Evolutionary conservation across 2,113 vertebrate species (phyloP).

Genomic region (Fukomys damarensis): DNA sequence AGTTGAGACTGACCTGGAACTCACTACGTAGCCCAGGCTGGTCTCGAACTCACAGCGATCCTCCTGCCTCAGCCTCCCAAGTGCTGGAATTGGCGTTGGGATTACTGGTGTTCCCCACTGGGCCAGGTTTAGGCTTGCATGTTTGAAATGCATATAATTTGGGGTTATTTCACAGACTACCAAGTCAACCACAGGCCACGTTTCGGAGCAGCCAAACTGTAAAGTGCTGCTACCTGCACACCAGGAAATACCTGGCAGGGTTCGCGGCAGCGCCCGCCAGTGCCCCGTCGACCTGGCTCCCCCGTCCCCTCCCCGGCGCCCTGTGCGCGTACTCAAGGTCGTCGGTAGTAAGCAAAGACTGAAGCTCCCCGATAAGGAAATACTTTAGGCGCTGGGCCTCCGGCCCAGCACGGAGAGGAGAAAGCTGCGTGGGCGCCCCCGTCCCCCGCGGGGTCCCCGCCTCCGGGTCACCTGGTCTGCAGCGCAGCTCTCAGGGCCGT

Average conservation of each 20-base stretch:
- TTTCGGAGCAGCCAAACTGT: conserved; percentile 15
- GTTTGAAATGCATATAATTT: neutral
- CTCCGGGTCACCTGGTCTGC: too few species aligned
- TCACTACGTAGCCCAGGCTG: too few species aligned
- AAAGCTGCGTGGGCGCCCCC: neutral
- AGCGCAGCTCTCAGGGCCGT: too few species aligned
- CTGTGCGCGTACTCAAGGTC: neutral
- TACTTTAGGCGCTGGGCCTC: neutral
- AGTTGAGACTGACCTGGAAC: too few species aligned
- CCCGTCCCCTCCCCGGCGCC: neutral
- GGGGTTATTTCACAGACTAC: neutral
- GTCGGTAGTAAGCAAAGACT: neutral
- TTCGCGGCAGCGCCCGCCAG: neutral
- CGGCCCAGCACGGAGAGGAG: neutral
- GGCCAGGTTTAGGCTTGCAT: neutral
- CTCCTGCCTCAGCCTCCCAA: neutral
- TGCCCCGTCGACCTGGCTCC: too few species aligned
- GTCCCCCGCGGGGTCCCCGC: too few species aligned
- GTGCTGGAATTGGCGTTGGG: neutral
- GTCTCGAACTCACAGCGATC: too few species aligned
- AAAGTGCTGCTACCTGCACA: neutral
- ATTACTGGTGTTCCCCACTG: neutral
- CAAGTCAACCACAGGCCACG: neutral
- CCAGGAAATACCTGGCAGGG: neutral
- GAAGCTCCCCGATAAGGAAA: neutral